Conservation (phyloP, 2,797 vertebrate genomes). For the Lophotriccus pileatus region DNA sequence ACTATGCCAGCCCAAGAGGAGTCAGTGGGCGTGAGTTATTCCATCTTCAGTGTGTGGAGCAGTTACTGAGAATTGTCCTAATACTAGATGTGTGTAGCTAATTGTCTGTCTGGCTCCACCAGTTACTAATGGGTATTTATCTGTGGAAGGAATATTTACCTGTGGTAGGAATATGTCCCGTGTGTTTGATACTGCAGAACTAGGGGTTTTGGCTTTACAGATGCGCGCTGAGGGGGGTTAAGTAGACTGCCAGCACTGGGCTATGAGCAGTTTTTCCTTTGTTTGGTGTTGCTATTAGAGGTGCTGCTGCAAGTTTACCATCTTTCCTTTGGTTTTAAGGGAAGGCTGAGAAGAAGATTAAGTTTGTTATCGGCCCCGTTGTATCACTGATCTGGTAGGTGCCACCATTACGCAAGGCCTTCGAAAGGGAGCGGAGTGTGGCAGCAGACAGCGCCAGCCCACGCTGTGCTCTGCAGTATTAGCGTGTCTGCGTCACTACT, state of each 20-base stretch:
- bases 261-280: not conserved
- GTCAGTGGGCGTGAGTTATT: not conserved
- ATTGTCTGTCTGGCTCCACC: not conserved
- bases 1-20: not conserved
- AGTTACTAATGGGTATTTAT: not conserved
- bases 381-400: not conserved
- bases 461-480: rapidly evolving
- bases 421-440: rapidly evolving
- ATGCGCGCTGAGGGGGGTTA: rapidly evolving
- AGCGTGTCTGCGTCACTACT: rapidly evolving
- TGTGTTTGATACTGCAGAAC: not conserved
- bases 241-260: not conserved
- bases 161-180: not conserved
- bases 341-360: not conserved
- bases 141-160: not conserved
- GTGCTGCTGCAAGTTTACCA: not conserved
- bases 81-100: not conserved
- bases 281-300: not conserved
- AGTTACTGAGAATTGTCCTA: not conserved
- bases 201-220: not conserved
- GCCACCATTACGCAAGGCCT: not conserved
- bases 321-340: not conserved
- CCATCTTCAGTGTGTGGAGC: not conserved
- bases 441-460: rapidly evolving
- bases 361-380: rapidly evolving